Percentiles rank a stretch among this genome's conserved stretches.
Evolutionary conservation across 2,797 vertebrate species (phyloP).

Genomic region (Buphagus erythrorhynchus): DNA sequence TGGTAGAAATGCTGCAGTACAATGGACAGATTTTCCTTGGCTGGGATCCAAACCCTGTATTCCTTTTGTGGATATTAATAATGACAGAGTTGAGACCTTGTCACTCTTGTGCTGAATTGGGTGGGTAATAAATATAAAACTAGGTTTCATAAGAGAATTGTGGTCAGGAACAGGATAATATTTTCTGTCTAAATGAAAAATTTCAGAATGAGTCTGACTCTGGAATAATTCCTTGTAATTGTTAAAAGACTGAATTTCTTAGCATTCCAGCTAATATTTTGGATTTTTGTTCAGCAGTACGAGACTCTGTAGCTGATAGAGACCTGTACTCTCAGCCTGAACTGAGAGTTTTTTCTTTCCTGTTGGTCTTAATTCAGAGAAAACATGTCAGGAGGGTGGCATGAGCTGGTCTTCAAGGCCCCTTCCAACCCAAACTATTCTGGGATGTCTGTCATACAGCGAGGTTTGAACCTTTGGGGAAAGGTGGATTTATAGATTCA

Average conservation of each 20-base stretch:
- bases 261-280: not conserved
- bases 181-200: constrained; percentile 22
- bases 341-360: not conserved
- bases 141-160: constrained; percentile 27
- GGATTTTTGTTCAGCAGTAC: not conserved
- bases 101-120: not conserved
- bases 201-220: not conserved
- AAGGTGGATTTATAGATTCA: not conserved
- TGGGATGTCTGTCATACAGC: not conserved
- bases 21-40: constrained; percentile 2
- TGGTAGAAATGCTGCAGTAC: not conserved
- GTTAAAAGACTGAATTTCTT: not conserved
- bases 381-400: not conserved
- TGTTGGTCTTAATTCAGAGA: not conserved
- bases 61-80: constrained; percentile 40
- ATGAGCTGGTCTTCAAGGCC: not conserved
- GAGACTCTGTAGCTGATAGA: not conserved
- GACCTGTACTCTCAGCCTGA: not conserved
- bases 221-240: not conserved
- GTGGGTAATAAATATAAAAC: not conserved
- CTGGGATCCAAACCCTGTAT: not conserved
- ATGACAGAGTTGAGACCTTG: constrained; percentile 41
- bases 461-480: not conserved
- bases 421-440: not conserved
- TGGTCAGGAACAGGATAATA: constrained; percentile 28